A percentile compares a stretch with the other conserved stretches of the same genome.
Conservation (phyloP, 2,113 vertebrate species). For the Ameiurus melas region DNA sequence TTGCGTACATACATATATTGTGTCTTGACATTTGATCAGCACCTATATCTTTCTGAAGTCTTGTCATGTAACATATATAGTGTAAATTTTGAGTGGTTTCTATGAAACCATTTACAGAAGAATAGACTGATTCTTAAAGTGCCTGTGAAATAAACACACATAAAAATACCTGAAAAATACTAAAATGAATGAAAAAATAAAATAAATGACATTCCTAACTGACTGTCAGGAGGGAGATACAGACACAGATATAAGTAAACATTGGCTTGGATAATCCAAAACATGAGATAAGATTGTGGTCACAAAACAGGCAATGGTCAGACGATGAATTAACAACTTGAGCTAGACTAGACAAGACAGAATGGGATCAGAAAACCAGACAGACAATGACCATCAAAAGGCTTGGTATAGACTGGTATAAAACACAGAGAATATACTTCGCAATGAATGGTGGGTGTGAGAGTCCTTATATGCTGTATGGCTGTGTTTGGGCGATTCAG, state of each 20-base stretch:
- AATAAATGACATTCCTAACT: not conserved
- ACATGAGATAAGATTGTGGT: not conserved
- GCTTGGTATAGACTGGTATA: too few relatives aligned
- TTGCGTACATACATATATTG: not conserved
- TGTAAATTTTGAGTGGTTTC: not conserved
- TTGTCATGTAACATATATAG: too few relatives aligned
- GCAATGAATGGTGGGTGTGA: too few relatives aligned
- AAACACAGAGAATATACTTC: too few relatives aligned
- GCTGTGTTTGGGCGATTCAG: too few relatives aligned
- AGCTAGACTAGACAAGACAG: not conserved
- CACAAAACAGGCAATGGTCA: not conserved
- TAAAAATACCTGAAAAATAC: too few relatives aligned
- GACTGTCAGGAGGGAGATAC: too few relatives aligned
- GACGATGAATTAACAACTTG: not conserved
- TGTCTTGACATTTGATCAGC: not conserved
- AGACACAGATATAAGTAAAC: too few relatives aligned
- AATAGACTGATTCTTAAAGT: not conserved
- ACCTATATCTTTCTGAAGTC: too few relatives aligned
- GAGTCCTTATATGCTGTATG: too few relatives aligned
- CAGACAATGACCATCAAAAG: not conserved
- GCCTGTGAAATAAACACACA: not conserved
- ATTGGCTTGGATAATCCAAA: too few relatives aligned
- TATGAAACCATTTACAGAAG: not conserved
- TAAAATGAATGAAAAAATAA: too few relatives aligned
- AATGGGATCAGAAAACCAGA: not conserved